These are phyloP conservation scores for Ctenicera cuprea DNA, from an alignment of 2,888 invertebrate species.

Conservation along the genomic window DNA sequence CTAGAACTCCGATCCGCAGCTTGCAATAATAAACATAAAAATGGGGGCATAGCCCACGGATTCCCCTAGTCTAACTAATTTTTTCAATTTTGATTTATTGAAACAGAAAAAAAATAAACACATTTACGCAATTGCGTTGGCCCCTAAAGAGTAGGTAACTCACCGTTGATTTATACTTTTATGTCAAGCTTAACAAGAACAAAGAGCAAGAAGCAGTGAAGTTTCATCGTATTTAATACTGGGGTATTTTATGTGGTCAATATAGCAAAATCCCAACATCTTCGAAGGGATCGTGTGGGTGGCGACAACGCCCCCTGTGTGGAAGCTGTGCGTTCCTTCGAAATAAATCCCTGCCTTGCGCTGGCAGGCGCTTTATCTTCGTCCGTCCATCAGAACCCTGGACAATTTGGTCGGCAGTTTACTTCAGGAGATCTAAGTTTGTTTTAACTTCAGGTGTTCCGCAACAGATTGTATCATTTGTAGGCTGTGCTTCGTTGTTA, in stretches of 20 bases:
- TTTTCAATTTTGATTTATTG: too few species aligned
- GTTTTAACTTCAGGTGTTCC: conserved; percentile 21
- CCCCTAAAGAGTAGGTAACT: too few species aligned
- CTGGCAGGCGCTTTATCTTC: conserved; percentile 41
- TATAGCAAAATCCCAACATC: conserved; percentile 23
- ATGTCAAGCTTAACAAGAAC: too few species aligned
- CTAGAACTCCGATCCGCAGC: too few species aligned
- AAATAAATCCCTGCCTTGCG: conserved; percentile 38
- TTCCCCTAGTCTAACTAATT: too few species aligned
- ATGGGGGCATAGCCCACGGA: too few species aligned
- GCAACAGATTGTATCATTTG: conserved; percentile 7
- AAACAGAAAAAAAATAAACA: too few species aligned
- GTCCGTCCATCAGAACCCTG: conserved; percentile 32
- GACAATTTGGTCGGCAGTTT: conserved; percentile 25
- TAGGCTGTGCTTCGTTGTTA: background rate
- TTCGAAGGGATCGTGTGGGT: conserved; percentile 16
- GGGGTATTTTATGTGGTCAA: conserved; percentile 23
- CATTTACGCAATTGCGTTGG: too few species aligned
- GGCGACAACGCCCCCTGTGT: conserved; percentile 30
- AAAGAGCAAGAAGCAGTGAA: background rate
- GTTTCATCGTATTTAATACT: conserved; percentile 8
- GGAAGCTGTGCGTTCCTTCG: conserved; percentile 32
- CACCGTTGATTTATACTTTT: too few species aligned
- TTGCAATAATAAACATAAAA: too few species aligned
- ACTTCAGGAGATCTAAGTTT: conserved; percentile 24